A percentile compares a stretch with the other conserved stretches of the same genome.
phyloP scores from a whole-genome alignment of 2,113 vertebrate genomes.

The Charina bottae region DNA sequence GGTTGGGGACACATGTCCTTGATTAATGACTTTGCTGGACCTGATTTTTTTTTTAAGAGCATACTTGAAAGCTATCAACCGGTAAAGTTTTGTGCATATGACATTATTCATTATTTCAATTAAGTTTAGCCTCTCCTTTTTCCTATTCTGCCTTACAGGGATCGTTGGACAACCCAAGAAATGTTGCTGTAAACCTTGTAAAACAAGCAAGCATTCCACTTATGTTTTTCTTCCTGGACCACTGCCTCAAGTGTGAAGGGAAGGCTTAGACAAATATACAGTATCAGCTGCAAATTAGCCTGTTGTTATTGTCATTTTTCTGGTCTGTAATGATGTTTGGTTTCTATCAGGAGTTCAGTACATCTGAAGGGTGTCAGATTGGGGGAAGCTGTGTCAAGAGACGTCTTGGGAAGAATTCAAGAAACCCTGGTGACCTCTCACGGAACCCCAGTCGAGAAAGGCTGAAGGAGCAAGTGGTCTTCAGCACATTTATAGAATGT shows the following conservation, averaged over 20 bases:
- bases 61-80: not conserved
- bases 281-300: not conserved
- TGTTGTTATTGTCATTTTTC: not conserved
- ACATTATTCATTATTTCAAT: not conserved
- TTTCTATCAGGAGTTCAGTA: not conserved
- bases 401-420: not conserved
- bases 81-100: not conserved
- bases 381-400: not conserved
- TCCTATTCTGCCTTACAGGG: slow-evolving; percentile 51
- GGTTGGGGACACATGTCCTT: no score
- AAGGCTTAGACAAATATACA: not conserved
- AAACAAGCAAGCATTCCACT: fast-evolving
- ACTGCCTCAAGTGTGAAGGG: slow-evolving; percentile 55
- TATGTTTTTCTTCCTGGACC: slow-evolving; percentile 25
- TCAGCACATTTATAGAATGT: no score
- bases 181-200: slow-evolving; percentile 37
- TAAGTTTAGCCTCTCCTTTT: not conserved
- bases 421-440: no score
- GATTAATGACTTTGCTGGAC: no score
- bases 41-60: no score
- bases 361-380: not conserved
- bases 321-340: not conserved
- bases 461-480: no score
- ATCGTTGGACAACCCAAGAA: fast-evolving
- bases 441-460: no score